Evolutionary conservation across 1,140 invertebrate species (phyloP).

Genomic region (Trichonephila clavipes): DNA sequence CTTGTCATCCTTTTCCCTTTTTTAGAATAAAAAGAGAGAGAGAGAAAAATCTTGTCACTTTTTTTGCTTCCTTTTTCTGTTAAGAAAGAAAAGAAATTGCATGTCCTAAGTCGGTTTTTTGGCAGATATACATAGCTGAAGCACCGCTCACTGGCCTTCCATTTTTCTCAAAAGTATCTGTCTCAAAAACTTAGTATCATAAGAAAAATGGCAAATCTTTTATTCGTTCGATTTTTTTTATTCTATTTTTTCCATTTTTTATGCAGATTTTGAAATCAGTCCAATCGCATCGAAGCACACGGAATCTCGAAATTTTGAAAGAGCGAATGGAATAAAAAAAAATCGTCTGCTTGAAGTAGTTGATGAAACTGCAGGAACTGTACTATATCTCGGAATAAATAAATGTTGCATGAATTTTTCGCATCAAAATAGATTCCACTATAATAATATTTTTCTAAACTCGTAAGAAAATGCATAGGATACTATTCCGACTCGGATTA

Average conservation of each 20-base stretch:
- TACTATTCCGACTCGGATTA: neutral
- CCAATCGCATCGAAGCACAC: neutral
- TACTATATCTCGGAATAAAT: slow-evolving; percentile 14
- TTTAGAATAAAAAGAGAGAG: neutral
- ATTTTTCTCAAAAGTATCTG: slow-evolving; percentile 37
- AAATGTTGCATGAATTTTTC: slow-evolving; percentile 35
- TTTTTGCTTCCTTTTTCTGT: neutral
- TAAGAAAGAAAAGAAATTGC: slow-evolving; percentile 29
- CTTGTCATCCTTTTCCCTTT: slow-evolving; percentile 41
- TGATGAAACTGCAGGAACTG: slow-evolving; percentile 22
- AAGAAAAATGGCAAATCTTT: slow-evolving; percentile 15
- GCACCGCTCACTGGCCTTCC: neutral
- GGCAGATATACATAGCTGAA: slow-evolving; percentile 8
- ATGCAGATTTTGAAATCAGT: neutral
- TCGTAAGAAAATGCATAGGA: neutral
- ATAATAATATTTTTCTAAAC: slow-evolving; percentile 39
- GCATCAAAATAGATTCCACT: neutral
- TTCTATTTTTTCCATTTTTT: neutral
- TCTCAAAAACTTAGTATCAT: slow-evolving; percentile 10
- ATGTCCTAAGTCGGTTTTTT: slow-evolving; percentile 30
- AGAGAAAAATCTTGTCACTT: slow-evolving; percentile 27
- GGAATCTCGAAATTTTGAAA: neutral
- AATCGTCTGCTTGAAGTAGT: slow-evolving; percentile 12
- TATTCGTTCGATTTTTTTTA: neutral
- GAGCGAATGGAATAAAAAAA: neutral